These are phyloP conservation scores for Myopa tessellatipennis DNA, from an alignment of 2,888 invertebrate species.

Conservation along the genomic window DNA sequence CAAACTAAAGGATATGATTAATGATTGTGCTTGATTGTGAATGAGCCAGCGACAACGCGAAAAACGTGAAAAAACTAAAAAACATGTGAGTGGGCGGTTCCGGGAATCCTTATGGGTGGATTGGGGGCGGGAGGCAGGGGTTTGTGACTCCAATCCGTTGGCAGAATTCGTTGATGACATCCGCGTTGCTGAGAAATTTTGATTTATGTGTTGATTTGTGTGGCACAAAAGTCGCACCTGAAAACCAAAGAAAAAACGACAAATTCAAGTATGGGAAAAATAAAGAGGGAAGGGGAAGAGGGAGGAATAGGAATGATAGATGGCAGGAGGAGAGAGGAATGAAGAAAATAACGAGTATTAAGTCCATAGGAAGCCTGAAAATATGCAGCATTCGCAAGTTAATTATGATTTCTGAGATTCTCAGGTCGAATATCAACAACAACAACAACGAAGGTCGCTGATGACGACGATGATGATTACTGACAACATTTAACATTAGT, in stretches of 20 bases:
- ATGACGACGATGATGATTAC: too few relatives aligned
- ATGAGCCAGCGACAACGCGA: conserved; percentile 23
- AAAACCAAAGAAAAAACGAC: background rate
- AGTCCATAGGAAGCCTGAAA: too few relatives aligned
- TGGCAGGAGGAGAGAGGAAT: too few relatives aligned
- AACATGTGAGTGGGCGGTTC: background rate
- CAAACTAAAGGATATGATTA: conserved; percentile 34
- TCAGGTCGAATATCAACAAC: too few relatives aligned
- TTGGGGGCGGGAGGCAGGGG: conserved; percentile 8
- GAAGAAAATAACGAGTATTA: too few relatives aligned
- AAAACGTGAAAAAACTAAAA: conserved; percentile 2
- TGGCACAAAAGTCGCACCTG: conserved; percentile 8
- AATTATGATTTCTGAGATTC: too few relatives aligned
- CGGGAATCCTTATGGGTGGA: background rate
- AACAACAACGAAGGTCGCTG: too few relatives aligned
- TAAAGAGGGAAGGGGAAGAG: background rate
- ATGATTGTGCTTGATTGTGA: conserved; percentile 15
- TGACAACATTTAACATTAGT: too few relatives aligned
- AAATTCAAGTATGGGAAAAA: conserved; percentile 9
- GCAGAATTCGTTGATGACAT: too few relatives aligned
- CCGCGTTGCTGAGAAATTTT: conserved; percentile 18
- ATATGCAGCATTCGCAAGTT: too few relatives aligned
- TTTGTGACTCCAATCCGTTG: background rate
- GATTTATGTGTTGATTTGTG: conserved; percentile 27
- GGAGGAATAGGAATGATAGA: background rate